phyloP scores from a whole-genome alignment of 2,797 vertebrate genomes.

The Perodicticus potto region DNA sequence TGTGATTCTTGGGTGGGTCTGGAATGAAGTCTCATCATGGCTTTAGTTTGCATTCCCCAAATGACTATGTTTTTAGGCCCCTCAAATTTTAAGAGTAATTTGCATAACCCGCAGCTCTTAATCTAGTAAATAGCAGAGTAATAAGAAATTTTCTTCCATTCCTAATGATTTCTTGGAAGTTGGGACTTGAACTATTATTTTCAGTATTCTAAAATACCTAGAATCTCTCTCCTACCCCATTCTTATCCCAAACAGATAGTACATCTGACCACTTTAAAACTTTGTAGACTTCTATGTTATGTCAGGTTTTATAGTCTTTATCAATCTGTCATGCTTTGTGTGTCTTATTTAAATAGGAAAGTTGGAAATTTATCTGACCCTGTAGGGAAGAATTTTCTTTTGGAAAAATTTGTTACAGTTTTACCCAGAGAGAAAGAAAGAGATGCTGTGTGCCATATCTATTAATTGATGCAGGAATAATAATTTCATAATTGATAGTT shows the following conservation, averaged over 20 bases:
- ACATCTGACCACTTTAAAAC: neutral
- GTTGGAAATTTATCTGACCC: neutral
- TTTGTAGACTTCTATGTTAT: neutral
- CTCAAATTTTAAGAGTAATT: neutral
- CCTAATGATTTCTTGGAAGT: neutral
- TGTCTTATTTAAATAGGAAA: neutral
- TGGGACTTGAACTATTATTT: neutral
- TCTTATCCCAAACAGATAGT: neutral
- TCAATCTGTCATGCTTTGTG: neutral
- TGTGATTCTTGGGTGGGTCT: neutral
- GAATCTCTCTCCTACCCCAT: neutral
- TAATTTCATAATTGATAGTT: neutral
- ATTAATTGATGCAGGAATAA: neutral
- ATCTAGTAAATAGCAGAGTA: neutral
- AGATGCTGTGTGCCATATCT: rapidly evolving
- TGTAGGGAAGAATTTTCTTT: neutral
- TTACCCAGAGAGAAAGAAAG: neutral
- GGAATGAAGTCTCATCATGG: neutral
- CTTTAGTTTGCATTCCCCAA: neutral
- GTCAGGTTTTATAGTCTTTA: neutral
- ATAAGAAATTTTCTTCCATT: neutral
- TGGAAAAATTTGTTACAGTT: conserved; percentile 14
- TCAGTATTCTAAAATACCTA: neutral
- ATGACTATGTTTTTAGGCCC: neutral
- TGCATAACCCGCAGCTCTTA: neutral